These are phyloP conservation scores for Siniperca chuatsi DNA, from an alignment of 2,113 vertebrate species.

Conservation along the genomic window DNA sequence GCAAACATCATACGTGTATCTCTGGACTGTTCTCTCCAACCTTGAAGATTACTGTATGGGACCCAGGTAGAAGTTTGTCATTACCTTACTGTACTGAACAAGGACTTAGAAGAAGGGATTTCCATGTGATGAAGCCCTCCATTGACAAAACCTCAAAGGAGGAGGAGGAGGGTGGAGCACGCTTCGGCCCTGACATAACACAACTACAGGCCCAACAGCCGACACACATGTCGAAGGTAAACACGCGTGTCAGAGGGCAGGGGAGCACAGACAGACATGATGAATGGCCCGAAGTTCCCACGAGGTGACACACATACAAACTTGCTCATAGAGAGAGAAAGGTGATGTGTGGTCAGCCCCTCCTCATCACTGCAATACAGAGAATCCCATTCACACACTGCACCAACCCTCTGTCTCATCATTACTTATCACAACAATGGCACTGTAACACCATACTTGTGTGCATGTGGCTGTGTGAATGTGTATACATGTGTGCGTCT, in stretches of 20 bases:
- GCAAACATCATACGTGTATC: background rate
- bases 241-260: constrained; percentile 81
- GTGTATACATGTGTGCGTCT: background rate
- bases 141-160: constrained; percentile 75
- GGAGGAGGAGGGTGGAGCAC: constrained; percentile 63
- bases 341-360: constrained; percentile 77
- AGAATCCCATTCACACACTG: constrained; percentile 76
- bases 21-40: background rate
- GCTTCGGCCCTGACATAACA: constrained; percentile 75
- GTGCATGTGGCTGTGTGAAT: background rate
- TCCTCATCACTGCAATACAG: constrained; percentile 70
- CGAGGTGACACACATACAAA: constrained; percentile 74
- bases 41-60: constrained; percentile 1
- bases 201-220: constrained; percentile 64
- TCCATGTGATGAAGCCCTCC: constrained; percentile 69
- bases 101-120: constrained; percentile 40
- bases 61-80: constrained; percentile 24
- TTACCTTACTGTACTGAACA: constrained; percentile 33
- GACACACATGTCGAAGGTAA: constrained; percentile 82
- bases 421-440: constrained; percentile 76
- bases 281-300: constrained; percentile 81
- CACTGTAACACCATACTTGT: constrained; percentile 55
- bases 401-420: constrained; percentile 63
- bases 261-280: constrained; percentile 83
- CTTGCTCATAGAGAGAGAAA: constrained; percentile 60